Percentiles rank a stretch among this genome's conserved stretches.
These are phyloP conservation scores for Megalops atlanticus DNA, from an alignment of 2,113 vertebrate genomes.

Conservation along the genomic window DNA sequence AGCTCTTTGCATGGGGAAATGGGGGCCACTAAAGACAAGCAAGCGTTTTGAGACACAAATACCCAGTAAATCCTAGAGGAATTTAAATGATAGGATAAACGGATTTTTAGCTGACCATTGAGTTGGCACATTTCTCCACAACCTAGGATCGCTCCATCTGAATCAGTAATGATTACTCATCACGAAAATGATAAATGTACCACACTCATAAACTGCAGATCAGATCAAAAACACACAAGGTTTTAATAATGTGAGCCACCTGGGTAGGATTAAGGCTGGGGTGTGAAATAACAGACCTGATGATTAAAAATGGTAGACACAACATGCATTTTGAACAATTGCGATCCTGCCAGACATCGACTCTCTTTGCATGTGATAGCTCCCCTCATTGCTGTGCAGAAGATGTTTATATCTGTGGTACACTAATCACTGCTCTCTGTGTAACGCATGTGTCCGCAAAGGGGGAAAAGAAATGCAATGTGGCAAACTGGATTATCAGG, in stretches of 20 bases:
- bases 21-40: background rate
- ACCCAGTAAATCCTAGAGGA: conserved; percentile 22
- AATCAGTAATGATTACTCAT: conserved; percentile 67
- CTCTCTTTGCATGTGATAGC: conserved; percentile 64
- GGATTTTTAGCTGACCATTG: background rate
- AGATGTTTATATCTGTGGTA: conserved; percentile 51
- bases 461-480: conserved; percentile 52
- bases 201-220: conserved; percentile 64
- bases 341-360: conserved; percentile 74
- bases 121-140: background rate
- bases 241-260: conserved; percentile 75
- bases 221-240: conserved; percentile 73
- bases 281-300: conserved; percentile 75
- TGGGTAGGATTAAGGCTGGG: conserved; percentile 72
- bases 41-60: conserved; percentile 6
- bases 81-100: conserved; percentile 14
- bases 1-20: background rate
- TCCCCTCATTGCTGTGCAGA: conserved; percentile 67
- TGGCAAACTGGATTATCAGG: conserved; percentile 53
- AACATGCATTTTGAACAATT: conserved; percentile 73
- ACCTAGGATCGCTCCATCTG: conserved; percentile 33
- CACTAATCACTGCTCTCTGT: conserved; percentile 68
- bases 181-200: conserved; percentile 71
- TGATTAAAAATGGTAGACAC: conserved; percentile 75
- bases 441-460: conserved; percentile 66